Evolutionary conservation across 2,797 vertebrate genomes (phyloP).

Genomic region (Lepus oiostolus): DNA sequence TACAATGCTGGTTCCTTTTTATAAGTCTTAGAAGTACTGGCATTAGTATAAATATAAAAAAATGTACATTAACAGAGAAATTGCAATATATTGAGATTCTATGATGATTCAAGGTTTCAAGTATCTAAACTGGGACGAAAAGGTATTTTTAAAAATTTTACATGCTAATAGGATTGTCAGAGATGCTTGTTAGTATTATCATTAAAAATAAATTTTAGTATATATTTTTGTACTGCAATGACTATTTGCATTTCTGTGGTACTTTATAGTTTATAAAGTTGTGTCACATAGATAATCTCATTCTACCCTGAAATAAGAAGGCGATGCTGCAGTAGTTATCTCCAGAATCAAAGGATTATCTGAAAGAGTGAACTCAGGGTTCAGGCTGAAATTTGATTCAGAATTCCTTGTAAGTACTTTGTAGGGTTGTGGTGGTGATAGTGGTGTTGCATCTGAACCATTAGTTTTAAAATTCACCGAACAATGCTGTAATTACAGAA

Average conservation of each 20-base stretch:
- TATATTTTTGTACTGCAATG: neutral
- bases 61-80: neutral
- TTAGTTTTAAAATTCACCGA: neutral
- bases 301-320: neutral
- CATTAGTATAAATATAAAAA: constrained; percentile 6
- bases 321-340: neutral
- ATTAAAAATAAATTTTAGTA: neutral
- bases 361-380: neutral
- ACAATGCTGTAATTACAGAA: neutral
- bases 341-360: neutral
- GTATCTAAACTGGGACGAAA: constrained; percentile 18
- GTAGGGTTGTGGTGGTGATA: neutral
- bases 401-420: neutral
- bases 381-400: constrained; percentile 3
- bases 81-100: neutral
- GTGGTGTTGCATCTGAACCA: neutral
- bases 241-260: neutral
- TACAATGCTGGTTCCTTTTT: neutral
- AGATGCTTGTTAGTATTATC: neutral
- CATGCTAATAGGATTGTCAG: neutral
- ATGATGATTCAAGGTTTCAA: constrained; percentile 29
- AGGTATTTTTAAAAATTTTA: neutral
- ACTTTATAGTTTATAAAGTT: neutral
- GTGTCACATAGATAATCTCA: neutral
- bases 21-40: constrained; percentile 28